Evolutionary conservation across 2,888 invertebrate species (phyloP), one percentile per base, ranked within the genome.

Genomic region (Troglohyphantes excavatus): DNA sequence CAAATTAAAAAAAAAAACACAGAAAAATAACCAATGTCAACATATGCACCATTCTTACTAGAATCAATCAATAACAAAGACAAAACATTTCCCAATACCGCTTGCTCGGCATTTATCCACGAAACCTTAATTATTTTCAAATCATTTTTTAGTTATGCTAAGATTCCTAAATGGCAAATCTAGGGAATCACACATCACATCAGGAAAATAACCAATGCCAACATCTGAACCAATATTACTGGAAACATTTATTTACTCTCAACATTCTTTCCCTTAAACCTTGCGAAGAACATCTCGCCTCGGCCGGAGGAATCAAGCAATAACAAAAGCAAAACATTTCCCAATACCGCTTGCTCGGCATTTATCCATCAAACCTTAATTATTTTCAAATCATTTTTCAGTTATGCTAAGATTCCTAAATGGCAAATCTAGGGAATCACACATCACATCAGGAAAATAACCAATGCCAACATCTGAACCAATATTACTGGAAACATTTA

Each of bases 51-150:
- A 61, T 59, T 75, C 61, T 26, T 23, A 13, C 19, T 19, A 1
- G 9, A n/a, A 13, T n/a, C n/a, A n/a, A n/a, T n/a, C n/a, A n/a
- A n/a, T n/a, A n/a, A n/a, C 39, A 82, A 70, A 33, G 59, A 61
- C 82, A 61, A 70, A 70, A 39, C 70, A 70, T 70, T 82, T 82
- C 82, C 82, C 59, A 82, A 70, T 33, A 82, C 59, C 53, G 70
- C 70, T 39, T 39, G 82, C 53, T 59, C 70, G 63, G 70, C 82
- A 82, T 33, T 39, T 29, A 19, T 81, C n/a, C n/a, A n/a, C n/a
- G n/a, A 33, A 33, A 33, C 3, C 33, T 3, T 33, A 33, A 6
- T 33, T 33, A 6, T 9, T 33, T 9, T 3, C 6, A 6, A 7
- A 67, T 0, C n/a, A 67, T 29, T n/a, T 67, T n/a, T 29, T 67